phyloP scores from a whole-genome alignment of 2,888 invertebrate species.

The Athalia cordata region DNA sequence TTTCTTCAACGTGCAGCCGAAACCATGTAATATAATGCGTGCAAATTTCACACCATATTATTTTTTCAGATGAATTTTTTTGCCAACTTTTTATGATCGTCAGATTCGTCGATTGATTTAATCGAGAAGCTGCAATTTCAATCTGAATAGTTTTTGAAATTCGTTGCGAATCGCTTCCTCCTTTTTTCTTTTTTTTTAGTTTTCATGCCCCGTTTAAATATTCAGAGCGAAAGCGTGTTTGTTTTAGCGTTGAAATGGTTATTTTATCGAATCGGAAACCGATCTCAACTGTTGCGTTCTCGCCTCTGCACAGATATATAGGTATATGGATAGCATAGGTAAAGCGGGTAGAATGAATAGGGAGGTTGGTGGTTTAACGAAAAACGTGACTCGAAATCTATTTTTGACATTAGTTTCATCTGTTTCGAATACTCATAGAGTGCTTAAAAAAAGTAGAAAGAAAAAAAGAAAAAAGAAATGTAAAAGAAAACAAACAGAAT shows the following conservation, averaged over 20 bases:
- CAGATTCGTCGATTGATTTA: too few species aligned
- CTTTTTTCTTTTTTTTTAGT: neutral
- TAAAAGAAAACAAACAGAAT: neutral
- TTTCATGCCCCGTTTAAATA: neutral
- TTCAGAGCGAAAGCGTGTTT: neutral
- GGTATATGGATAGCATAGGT: neutral
- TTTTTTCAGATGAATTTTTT: too few species aligned
- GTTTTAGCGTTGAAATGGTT: neutral
- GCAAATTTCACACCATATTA: too few species aligned
- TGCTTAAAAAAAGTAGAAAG: neutral
- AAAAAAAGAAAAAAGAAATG: neutral
- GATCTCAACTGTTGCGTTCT: constrained; percentile 36
- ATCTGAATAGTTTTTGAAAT: neutral
- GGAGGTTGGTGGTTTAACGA: neutral
- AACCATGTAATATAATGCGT: neutral
- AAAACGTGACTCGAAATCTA: constrained; percentile 35
- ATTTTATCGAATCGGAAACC: constrained; percentile 15
- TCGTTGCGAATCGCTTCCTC: neutral
- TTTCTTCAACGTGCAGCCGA: neutral
- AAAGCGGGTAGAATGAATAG: neutral
- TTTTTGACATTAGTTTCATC: constrained; percentile 12
- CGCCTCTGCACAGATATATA: neutral
- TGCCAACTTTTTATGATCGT: too few species aligned
- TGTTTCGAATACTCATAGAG: neutral
- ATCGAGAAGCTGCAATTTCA: neutral